Conservation (phyloP, 1,140 invertebrate species). For the Gonioctena quinquepunctata region DNA sequence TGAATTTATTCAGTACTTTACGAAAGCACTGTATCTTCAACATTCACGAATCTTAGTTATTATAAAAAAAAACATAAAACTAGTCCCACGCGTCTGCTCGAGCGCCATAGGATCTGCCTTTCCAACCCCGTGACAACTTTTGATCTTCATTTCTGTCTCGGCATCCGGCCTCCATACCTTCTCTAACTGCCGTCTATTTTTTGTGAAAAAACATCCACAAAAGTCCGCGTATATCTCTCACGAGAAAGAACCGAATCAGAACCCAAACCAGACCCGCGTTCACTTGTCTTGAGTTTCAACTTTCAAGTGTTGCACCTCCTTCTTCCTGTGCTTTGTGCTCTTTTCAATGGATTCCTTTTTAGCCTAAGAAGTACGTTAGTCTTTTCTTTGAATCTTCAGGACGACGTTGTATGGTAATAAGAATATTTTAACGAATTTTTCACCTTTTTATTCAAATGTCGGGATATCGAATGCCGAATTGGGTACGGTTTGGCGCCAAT, state of each 20-base stretch:
- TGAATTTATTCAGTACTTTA: no score
- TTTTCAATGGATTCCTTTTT: neutral
- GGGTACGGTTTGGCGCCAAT: neutral
- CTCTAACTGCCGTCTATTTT: neutral
- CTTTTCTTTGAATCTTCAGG: neutral
- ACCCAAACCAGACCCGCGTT: neutral
- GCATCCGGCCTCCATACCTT: neutral
- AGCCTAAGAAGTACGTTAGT: constrained; percentile 1
- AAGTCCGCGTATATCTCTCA: neutral
- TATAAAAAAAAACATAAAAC: no score
- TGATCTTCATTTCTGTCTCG: neutral
- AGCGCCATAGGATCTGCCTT: neutral
- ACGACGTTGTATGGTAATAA: neutral
- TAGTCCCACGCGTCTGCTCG: neutral
- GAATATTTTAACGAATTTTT: neutral
- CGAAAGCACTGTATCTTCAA: no score
- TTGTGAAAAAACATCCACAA: neutral
- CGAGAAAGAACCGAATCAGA: neutral
- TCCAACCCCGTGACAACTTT: neutral
- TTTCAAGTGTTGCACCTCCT: constrained; percentile 1
- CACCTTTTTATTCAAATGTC: neutral
- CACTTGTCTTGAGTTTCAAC: neutral
- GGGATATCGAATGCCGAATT: neutral
- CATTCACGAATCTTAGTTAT: no score
- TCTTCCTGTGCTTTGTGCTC: neutral